Percentiles rank a stretch among this genome's conserved stretches.
Conservation (phyloP, 2,888 invertebrate species). For the Netelia fuscicornis region DNA sequence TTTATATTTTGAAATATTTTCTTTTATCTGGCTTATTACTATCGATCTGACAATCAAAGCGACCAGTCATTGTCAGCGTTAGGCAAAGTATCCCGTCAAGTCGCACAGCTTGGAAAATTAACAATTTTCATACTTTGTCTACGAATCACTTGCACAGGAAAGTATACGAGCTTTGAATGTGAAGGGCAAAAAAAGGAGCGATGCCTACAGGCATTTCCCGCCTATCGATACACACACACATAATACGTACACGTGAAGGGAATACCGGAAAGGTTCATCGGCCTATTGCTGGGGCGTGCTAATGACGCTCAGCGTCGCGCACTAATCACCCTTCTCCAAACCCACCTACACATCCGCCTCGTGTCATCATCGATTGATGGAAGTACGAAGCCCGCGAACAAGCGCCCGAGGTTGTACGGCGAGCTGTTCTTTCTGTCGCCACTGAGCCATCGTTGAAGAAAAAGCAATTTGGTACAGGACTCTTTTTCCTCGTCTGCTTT, state of each 20-base stretch:
- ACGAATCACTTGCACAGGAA: slow-evolving; percentile 40
- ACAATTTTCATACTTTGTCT: slow-evolving; percentile 7
- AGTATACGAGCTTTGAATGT: slow-evolving; percentile 43
- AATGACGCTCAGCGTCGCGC: slow-evolving; percentile 71
- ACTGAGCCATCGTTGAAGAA: slow-evolving; percentile 28
- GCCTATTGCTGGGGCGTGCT: slow-evolving; percentile 74
- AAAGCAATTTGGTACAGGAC: slow-evolving; percentile 59
- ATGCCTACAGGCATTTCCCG: neutral
- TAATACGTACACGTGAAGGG: slow-evolving; percentile 75
- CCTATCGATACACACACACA: neutral
- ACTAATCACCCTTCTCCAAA: slow-evolving; percentile 69
- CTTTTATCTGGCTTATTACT: neutral
- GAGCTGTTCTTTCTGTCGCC: neutral
- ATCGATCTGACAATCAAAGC: neutral
- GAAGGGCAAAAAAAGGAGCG: slow-evolving; percentile 63
- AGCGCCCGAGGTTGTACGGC: slow-evolving; percentile 40
- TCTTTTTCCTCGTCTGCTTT: slow-evolving; percentile 41
- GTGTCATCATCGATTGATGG: slow-evolving; percentile 71
- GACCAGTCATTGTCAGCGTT: neutral
- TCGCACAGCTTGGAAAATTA: slow-evolving; percentile 24
- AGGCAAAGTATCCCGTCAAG: slow-evolving; percentile 3
- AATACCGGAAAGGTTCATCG: slow-evolving; percentile 78
- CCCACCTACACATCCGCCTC: slow-evolving; percentile 38
- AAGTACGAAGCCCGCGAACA: slow-evolving; percentile 54
- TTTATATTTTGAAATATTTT: neutral